A percentile compares a stretch with the other conserved stretches of the same genome.
Conservation (phyloP, 1,140 invertebrate species). For the Drosophila ananassae region DNA sequence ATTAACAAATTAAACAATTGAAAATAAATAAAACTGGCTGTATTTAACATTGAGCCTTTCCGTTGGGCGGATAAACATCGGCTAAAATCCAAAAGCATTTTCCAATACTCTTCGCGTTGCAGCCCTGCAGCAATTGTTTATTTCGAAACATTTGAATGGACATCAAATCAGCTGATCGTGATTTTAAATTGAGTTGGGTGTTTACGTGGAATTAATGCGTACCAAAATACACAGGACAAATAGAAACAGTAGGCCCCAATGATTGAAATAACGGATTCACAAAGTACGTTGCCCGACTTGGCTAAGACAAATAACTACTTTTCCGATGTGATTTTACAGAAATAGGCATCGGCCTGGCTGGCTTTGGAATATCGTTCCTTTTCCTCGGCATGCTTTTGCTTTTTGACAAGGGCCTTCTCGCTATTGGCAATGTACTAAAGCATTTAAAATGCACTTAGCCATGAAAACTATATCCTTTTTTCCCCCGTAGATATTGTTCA, state of each 20-base stretch:
- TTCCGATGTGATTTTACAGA: constrained; percentile 87
- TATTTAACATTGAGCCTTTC: too few species aligned
- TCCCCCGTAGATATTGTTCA: constrained; percentile 88
- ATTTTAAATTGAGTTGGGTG: constrained; percentile 50
- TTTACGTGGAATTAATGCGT: constrained; percentile 61
- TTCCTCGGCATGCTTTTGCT: constrained; percentile 97
- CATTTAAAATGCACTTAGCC: background rate
- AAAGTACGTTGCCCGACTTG: constrained; percentile 86
- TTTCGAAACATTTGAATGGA: constrained; percentile 57
- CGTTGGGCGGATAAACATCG: too few species aligned
- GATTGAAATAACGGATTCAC: constrained; percentile 90
- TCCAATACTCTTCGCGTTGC: constrained; percentile 41
- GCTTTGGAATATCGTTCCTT: constrained; percentile 97
- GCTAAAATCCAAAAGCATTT: constrained; percentile 6
- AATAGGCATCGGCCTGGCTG: constrained; percentile 98
- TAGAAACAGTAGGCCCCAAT: constrained; percentile 82
- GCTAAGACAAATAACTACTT: background rate
- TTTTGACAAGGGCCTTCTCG: constrained; percentile 98
- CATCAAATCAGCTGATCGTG: constrained; percentile 39
- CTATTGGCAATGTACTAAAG: constrained; percentile 97
- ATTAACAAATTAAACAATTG: too few species aligned
- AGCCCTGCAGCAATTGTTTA: constrained; percentile 63
- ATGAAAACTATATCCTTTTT: background rate
- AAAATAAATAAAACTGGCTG: too few species aligned
- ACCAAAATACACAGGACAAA: constrained; percentile 20